Evolutionary conservation across 1,140 invertebrate genomes (phyloP), one percentile per base, ranked within the genome.

Genomic region (Brachionus paranguensis): DNA sequence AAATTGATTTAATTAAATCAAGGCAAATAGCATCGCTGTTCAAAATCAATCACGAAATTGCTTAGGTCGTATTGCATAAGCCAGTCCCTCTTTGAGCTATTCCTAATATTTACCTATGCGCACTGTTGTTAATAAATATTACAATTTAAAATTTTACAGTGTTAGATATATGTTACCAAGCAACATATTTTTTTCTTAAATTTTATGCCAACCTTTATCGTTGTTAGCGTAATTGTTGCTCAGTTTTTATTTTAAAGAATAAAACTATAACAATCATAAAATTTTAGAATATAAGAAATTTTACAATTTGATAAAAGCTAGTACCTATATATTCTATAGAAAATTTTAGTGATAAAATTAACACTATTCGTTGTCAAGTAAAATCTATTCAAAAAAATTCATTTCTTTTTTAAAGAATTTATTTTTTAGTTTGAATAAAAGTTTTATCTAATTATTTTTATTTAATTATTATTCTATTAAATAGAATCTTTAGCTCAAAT

Each of bases 401-500:
- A 8, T 72, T 72, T 43, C n/a, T 72, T 72, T 20, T 72, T 72
- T 11, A 8, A 20, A 20, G 12, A 5, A 24, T 60, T 60, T 60
- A 20, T n/a, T 60, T 27, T 24, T 60, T 60, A 20, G n/a, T 45
- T 72, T 17, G 33, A 41, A 76, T 29, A 27, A 47, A 50, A 50
- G 12, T 24, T 76, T 50, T 17, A 50, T 50, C 27, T 27, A 27
- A 50, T 50, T 50, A 8, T 76, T 50, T 29, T 76, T 76, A 50
- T 50, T 76, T 53, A n/a, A 24, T 47, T 17, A 2, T 47, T 76
- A 27, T 76, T 50, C 20, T 43, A 12, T 17, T 74, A 37, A 8
- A 72, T 17, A 74, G 20, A 43, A 43, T 43, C 17, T n/a, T 20
- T 20, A 64, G 33, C 10, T 12, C 17, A 60, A 79, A 87, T 87